Percentiles rank a stretch among this genome's conserved stretches.
phyloP scores from a whole-genome alignment of 2,888 invertebrate species.

The Trichogramma evanescens region DNA sequence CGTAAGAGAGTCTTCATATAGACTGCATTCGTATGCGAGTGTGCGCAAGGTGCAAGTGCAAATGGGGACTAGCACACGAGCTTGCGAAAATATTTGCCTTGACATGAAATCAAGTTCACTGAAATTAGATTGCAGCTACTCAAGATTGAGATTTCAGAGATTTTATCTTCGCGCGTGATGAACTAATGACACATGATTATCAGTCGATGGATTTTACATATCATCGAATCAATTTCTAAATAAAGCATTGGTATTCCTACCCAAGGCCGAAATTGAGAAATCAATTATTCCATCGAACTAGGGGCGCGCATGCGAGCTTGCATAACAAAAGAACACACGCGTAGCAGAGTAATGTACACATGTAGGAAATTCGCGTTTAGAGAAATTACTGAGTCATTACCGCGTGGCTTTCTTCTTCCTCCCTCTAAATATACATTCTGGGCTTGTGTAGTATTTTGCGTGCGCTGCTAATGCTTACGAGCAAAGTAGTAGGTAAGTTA shows the following conservation, averaged over 20 bases:
- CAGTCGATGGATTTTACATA: too few relatives aligned
- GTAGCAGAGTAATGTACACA: not conserved
- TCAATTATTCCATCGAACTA: not conserved
- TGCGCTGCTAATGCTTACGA: constrained; percentile 3
- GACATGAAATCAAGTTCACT: not conserved
- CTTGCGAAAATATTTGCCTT: constrained; percentile 14
- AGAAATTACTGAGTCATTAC: constrained; percentile 42
- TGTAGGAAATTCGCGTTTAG: constrained; percentile 42
- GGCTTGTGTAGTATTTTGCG: constrained; percentile 5
- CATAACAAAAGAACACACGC: not conserved
- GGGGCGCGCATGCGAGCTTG: constrained; percentile 3
- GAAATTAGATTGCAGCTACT: too few relatives aligned
- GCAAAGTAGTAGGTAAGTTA: constrained; percentile 8
- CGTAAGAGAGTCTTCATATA: not conserved
- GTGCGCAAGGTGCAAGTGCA: too few relatives aligned
- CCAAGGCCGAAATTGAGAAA: too few relatives aligned
- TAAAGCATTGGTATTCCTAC: too few relatives aligned
- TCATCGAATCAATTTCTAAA: too few relatives aligned
- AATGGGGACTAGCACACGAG: not conserved
- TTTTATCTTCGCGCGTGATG: too few relatives aligned
- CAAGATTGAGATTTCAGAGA: too few relatives aligned
- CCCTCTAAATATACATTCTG: not conserved
- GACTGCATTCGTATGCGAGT: too few relatives aligned
- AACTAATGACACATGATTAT: too few relatives aligned
- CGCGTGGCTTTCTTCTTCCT: not conserved